A percentile compares a stretch with the other conserved stretches of the same genome.
phyloP scores from a whole-genome alignment of 2,888 invertebrate genomes.

The Pachycephus smyrnensis region DNA sequence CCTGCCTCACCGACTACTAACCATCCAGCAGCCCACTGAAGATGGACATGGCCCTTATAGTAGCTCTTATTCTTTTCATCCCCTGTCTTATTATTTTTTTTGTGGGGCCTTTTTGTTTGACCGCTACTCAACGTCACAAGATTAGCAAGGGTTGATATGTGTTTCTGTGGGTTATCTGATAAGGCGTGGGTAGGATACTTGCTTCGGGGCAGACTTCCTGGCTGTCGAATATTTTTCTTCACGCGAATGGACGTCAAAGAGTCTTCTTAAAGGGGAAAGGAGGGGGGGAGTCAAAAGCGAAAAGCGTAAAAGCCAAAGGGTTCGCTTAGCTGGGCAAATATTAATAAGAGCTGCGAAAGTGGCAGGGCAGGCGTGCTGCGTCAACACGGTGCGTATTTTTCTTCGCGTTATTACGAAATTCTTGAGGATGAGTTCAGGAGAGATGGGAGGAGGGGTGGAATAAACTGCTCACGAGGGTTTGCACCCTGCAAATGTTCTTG shows the following conservation, averaged over 20 bases:
- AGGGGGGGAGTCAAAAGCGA: conserved; percentile 25
- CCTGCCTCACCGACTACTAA: background rate
- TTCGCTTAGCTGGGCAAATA: conserved; percentile 30
- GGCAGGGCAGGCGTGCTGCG: conserved; percentile 15
- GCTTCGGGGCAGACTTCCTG: background rate
- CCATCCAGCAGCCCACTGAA: background rate
- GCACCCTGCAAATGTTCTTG: background rate
- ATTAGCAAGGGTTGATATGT: background rate
- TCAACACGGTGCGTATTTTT: conserved; percentile 25
- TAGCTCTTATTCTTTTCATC: background rate
- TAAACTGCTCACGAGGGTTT: background rate
- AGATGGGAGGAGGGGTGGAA: background rate
- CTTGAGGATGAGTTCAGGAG: background rate
- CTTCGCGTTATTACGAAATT: conserved; percentile 12
- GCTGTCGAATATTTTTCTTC: background rate
- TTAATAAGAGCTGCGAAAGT: conserved; percentile 23
- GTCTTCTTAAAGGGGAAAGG: background rate
- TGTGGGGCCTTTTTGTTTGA: background rate
- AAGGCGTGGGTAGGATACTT: background rate
- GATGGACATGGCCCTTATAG: background rate
- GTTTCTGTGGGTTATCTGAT: background rate
- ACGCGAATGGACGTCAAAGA: background rate
- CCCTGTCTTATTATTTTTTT: background rate
- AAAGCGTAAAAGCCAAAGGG: conserved; percentile 14
- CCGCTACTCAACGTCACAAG: background rate